A percentile compares a stretch with the other conserved stretches of the same genome.
Evolutionary conservation across 2,797 vertebrate genomes (phyloP).

Genomic region (Babyrousa celebensis): DNA sequence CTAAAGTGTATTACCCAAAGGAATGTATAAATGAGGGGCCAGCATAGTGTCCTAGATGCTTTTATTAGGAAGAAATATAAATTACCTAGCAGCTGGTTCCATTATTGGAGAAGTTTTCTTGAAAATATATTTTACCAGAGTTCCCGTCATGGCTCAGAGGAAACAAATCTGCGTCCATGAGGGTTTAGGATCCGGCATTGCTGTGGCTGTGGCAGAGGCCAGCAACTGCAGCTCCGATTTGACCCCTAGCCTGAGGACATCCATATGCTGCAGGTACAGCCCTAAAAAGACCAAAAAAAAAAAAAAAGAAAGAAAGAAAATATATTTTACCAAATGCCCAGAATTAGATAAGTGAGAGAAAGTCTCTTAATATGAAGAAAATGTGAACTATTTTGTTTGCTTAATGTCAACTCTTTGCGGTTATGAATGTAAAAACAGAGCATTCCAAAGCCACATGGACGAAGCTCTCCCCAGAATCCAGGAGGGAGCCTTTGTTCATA

Average conservation of each 20-base stretch:
- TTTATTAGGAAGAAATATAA: slow-evolving; percentile 70
- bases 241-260: no score
- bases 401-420: slow-evolving; percentile 16
- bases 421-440: slow-evolving; percentile 1
- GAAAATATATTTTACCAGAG: slow-evolving; percentile 19
- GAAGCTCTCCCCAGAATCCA: slow-evolving; percentile 36
- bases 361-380: slow-evolving; percentile 46
- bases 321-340: slow-evolving; percentile 56
- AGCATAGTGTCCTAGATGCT: background rate
- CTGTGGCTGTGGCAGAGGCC: no score
- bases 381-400: slow-evolving; percentile 42
- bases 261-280: no score
- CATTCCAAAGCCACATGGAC: background rate
- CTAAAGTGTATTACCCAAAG: slow-evolving; percentile 38
- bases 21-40: background rate
- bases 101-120: slow-evolving; percentile 37
- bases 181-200: no score
- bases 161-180: no score
- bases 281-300: no score
- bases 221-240: no score
- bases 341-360: background rate
- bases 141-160: no score
- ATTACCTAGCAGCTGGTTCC: slow-evolving; percentile 45
- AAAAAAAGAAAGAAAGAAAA: background rate
- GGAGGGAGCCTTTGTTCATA: background rate